Conservation (phyloP, 2,113 vertebrate genomes). For the Cyanoderma ruficeps region DNA sequence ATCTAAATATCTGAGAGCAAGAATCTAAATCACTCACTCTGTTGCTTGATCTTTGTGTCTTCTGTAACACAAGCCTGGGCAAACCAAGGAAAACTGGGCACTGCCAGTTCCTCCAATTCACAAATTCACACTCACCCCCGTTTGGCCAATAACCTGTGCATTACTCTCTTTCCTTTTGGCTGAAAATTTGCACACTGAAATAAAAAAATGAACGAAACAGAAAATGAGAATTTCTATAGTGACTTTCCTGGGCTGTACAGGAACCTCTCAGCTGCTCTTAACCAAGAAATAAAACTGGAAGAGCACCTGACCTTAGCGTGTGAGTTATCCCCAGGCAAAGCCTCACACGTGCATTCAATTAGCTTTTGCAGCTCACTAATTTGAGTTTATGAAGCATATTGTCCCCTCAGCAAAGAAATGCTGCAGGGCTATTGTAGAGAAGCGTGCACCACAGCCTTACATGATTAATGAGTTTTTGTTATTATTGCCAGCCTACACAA, state of each 20-base stretch:
- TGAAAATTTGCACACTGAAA: background rate
- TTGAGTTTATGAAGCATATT: constrained; percentile 52
- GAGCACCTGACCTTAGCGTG: constrained; percentile 15
- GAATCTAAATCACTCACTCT: background rate
- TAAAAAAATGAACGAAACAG: background rate
- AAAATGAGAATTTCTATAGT: background rate
- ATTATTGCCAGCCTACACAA: background rate
- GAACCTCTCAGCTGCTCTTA: background rate
- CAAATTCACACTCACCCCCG: background rate
- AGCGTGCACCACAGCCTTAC: background rate
- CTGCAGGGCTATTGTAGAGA: constrained; percentile 1
- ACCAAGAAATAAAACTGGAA: constrained; percentile 21
- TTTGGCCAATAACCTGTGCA: background rate
- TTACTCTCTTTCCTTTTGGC: background rate
- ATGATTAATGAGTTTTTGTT: constrained; percentile 12
- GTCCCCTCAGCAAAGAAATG: constrained; percentile 31
- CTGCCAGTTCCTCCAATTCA: rapidly evolving
- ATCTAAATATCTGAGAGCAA: background rate
- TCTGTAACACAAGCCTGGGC: too few relatives aligned
- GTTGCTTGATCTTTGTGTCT: background rate
- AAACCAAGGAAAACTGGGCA: background rate
- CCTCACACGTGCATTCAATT: constrained; percentile 14
- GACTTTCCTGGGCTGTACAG: background rate
- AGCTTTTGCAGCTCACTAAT: constrained; percentile 40
- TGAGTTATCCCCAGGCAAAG: background rate